A percentile compares a stretch with the other conserved stretches of the same genome.
phyloP scores from a whole-genome alignment of 2,113 vertebrate species.

The Rhipidura dahli region DNA sequence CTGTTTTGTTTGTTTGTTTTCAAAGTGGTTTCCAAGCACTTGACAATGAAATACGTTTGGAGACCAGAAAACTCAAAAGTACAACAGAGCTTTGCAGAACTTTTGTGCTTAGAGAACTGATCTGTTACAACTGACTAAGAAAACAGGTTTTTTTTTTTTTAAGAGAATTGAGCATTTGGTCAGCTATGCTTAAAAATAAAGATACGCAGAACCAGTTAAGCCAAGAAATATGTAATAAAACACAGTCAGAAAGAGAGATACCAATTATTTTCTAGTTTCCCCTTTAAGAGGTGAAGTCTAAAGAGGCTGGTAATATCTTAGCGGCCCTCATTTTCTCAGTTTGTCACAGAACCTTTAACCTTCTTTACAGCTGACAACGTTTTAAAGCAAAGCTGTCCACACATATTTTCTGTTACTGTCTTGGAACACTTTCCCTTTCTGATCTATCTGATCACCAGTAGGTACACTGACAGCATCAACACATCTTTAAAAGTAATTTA shows the following conservation, averaged over 20 bases:
- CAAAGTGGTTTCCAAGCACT: slow-evolving; percentile 26
- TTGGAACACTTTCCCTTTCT: neutral
- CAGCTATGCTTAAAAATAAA: neutral
- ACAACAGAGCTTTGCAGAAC: neutral
- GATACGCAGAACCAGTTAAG: neutral
- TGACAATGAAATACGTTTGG: neutral
- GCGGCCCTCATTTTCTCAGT: neutral
- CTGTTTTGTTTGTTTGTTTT: slow-evolving; percentile 28
- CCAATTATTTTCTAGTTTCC: neutral
- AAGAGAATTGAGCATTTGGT: neutral
- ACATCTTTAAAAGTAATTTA: neutral
- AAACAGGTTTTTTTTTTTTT: neutral
- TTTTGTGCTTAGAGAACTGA: neutral
- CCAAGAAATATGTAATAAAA: neutral
- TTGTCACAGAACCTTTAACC: neutral
- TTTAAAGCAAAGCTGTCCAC: neutral
- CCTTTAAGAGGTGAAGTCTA: neutral
- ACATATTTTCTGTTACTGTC: neutral
- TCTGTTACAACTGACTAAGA: neutral
- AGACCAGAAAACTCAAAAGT: neutral
- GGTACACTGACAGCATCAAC: neutral
- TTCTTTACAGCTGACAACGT: neutral
- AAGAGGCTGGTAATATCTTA: neutral
- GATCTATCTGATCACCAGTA: neutral
- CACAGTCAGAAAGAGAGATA: neutral